Evolutionary conservation across 2,113 vertebrate species (phyloP).

Genomic region (Columbina picui): DNA sequence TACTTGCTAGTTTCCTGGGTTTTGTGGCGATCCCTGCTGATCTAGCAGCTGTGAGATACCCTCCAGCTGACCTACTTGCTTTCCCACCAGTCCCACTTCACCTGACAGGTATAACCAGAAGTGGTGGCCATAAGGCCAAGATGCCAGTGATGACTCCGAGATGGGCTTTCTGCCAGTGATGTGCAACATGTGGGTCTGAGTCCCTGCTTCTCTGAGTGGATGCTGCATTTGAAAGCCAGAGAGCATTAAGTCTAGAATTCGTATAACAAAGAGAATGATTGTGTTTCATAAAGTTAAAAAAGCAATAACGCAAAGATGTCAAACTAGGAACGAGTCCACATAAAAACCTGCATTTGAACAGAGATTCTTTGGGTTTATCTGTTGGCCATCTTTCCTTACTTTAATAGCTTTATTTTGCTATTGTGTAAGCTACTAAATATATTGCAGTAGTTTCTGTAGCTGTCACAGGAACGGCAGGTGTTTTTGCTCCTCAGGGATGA

Average conservation of each 20-base stretch:
- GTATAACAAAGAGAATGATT: not conserved
- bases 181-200: not conserved
- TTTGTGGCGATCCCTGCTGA: fast-evolving
- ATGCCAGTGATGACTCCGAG: not conserved
- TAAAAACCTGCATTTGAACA: not conserved
- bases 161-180: not conserved
- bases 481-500: not conserved
- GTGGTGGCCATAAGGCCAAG: not conserved
- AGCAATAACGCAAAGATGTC: not conserved
- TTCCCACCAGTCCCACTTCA: not conserved
- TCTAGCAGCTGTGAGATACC: not conserved
- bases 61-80: not conserved
- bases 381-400: not conserved
- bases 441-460: not conserved
- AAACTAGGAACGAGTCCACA: not conserved
- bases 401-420: not conserved
- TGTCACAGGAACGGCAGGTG: not conserved
- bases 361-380: not conserved
- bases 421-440: not conserved
- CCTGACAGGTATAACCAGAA: not conserved
- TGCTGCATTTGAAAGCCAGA: not conserved
- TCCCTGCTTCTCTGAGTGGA: not conserved
- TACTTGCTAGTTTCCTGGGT: not conserved
- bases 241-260: not conserved
- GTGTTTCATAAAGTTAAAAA: not conserved